Evolutionary conservation across 2,797 vertebrate species (phyloP).

Genomic region (Manis pentadactyla): DNA sequence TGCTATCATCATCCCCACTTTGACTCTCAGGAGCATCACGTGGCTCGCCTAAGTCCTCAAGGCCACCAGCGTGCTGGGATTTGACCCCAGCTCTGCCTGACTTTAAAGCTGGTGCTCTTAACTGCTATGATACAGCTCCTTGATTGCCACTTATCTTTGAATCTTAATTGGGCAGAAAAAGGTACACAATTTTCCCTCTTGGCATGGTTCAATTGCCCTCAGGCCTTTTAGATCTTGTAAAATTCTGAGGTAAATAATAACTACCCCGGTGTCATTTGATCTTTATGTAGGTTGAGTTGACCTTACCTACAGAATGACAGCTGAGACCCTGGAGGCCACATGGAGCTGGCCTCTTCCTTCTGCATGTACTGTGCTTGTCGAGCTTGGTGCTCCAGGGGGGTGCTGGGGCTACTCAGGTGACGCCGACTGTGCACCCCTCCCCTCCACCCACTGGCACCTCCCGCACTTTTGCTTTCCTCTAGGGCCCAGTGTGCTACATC

Average conservation of each 20-base stretch:
- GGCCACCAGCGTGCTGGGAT: not conserved
- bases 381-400: too few species aligned
- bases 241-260: not conserved
- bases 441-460: not conserved
- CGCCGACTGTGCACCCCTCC: too few species aligned
- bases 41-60: not conserved
- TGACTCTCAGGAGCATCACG: fast-evolving
- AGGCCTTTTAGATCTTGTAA: not conserved
- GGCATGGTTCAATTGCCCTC: not conserved
- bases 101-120: not conserved
- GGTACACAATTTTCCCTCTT: not conserved
- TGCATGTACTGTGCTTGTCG: fast-evolving
- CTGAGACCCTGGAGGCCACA: not conserved
- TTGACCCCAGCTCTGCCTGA: not conserved
- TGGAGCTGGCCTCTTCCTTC: not conserved
- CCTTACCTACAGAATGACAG: too few species aligned
- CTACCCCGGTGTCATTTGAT: not conserved
- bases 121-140: fast-evolving
- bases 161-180: not conserved
- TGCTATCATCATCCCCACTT: not conserved
- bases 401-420: not conserved
- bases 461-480: not conserved
- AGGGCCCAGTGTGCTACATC: not conserved
- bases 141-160: too few species aligned
- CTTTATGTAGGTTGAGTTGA: fast-evolving